Evolutionary conservation across 2,888 invertebrate species (phyloP).

Genomic region (Eledona agricola): DNA sequence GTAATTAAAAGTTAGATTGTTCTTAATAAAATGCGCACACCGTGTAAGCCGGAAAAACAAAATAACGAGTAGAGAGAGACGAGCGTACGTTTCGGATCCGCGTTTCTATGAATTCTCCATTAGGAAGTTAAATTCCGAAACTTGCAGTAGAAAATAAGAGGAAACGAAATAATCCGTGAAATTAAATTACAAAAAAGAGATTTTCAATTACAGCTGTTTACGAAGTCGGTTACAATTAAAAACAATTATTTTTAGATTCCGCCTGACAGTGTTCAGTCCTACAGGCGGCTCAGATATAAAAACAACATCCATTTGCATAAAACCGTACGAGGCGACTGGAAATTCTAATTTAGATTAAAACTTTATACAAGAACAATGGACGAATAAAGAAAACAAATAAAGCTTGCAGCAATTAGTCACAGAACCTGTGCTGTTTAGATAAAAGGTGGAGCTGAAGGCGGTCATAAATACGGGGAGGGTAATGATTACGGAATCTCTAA

Average conservation of each 20-base stretch:
- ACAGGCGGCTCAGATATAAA: conserved; percentile 41
- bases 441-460: conserved; percentile 31
- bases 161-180: conserved; percentile 39
- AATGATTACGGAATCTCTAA: conserved; percentile 6
- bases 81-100: conserved; percentile 11
- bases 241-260: conserved; percentile 46
- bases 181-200: conserved; percentile 38
- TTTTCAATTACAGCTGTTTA: conserved; percentile 46
- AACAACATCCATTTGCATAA: conserved; percentile 46
- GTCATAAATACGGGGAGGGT: conserved; percentile 8
- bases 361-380: conserved; percentile 46
- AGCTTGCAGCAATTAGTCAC: conserved; percentile 42
- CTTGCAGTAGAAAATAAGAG: conserved; percentile 31
- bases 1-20: conserved; percentile 27
- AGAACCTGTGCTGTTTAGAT: conserved; percentile 39
- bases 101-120: conserved; percentile 29
- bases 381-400: conserved; percentile 45
- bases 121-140: conserved; percentile 31
- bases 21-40: conserved; percentile 10
- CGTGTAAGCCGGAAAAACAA: conserved; percentile 14
- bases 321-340: conserved; percentile 43
- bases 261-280: conserved; percentile 34
- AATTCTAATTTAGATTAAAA: conserved; percentile 49
- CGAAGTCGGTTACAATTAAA: conserved; percentile 46
- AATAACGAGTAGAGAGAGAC: conserved; percentile 17